phyloP scores from a whole-genome alignment of 2,888 invertebrate genomes.

The Carabus problematicus region DNA sequence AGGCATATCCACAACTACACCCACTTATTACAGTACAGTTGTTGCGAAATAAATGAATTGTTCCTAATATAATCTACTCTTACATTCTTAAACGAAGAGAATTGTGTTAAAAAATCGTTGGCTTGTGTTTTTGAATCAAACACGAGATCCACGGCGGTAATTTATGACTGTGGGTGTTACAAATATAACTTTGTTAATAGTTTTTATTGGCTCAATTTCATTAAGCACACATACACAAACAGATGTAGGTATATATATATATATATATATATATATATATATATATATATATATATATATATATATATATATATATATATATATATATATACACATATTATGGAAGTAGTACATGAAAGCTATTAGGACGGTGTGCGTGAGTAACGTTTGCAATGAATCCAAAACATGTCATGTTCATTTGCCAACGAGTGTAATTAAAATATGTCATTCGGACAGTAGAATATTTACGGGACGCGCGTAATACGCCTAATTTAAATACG shows the following conservation, averaged over 20 bases:
- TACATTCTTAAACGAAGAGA: not conserved
- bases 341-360: not conserved
- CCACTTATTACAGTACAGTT: not conserved
- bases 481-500: slow-evolving; percentile 10
- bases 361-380: not conserved
- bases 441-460: slow-evolving; percentile 22
- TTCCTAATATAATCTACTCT: not conserved
- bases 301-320: no score
- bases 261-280: no score
- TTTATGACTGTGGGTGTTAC: no score
- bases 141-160: not conserved
- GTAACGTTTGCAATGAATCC: slow-evolving; percentile 19
- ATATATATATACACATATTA: no score
- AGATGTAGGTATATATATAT: no score
- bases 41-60: not conserved
- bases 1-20: slow-evolving; percentile 4
- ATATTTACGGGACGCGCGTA: slow-evolving; percentile 28
- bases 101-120: not conserved
- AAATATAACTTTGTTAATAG: no score
- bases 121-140: not conserved
- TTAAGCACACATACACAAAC: no score
- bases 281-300: no score
- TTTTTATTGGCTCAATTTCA: no score
- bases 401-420: slow-evolving; percentile 22
- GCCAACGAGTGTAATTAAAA: slow-evolving; percentile 35